phyloP scores from a whole-genome alignment of 1,140 invertebrate genomes.

The Acromyrmex heyeri region DNA sequence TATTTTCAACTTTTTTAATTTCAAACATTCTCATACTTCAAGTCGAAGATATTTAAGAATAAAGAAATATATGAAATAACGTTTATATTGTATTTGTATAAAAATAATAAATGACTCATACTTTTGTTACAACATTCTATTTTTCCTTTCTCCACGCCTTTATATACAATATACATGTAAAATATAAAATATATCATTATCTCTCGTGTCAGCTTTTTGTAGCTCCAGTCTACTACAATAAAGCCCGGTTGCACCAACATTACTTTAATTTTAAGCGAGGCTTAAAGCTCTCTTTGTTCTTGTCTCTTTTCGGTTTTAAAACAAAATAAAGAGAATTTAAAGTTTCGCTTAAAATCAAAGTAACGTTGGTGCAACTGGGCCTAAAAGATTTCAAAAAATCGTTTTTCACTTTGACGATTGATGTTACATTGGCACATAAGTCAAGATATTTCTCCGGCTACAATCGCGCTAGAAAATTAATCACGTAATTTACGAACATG shows the following conservation, averaged over 20 bases:
- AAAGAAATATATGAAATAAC: slow-evolving; percentile 35
- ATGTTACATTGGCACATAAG: slow-evolving; percentile 48
- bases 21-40: slow-evolving; percentile 8
- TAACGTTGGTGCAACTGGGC: no score
- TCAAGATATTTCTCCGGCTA: background rate
- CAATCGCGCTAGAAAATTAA: no score
- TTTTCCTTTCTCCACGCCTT: background rate
- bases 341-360: no score
- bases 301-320: no score
- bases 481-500: no score
- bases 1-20: slow-evolving; percentile 41
- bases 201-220: slow-evolving; percentile 2
- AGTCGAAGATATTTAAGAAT: slow-evolving; percentile 68
- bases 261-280: no score
- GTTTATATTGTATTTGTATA: slow-evolving; percentile 73
- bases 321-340: no score
- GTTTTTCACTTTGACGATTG: slow-evolving; percentile 15
- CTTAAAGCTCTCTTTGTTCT: no score
- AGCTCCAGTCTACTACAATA: background rate
- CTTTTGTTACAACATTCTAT: slow-evolving; percentile 72
- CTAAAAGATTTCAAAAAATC: slow-evolving; percentile 19
- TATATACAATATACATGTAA: slow-evolving; percentile 25
- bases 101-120: slow-evolving; percentile 77
- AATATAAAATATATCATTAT: background rate
- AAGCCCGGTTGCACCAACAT: background rate